Evolutionary conservation across 2,888 invertebrate species (phyloP), one percentile per base, ranked within the genome.

Genomic region (Drosophila pegasa): DNA sequence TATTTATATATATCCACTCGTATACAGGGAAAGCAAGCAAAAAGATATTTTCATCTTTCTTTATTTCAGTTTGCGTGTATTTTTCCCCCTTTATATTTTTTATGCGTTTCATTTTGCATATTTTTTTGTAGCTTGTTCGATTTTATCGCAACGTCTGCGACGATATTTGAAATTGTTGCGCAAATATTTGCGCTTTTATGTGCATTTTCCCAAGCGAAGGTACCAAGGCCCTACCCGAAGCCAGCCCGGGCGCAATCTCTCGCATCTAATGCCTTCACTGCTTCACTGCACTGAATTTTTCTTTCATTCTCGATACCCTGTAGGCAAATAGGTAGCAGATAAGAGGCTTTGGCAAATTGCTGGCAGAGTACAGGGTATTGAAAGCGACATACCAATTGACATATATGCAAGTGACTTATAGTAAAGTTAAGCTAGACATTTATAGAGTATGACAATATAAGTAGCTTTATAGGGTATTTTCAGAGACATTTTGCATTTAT

Each of bases 171-270:
- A 82, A 87, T 87, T 81, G 82, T 87, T 87, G 87, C 85, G 75
- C 87, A 84, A 87, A 81, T 81, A 81, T 81, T 81, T 87, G 81
- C 82, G 81, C 87, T 87, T 87, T 83, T 83, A 86, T 87, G 82
- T 87, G 86, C 86, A 87, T 55, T 60, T 41, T 33, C 57, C 57
- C 75, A 54, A 72, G 16, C 57, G 52, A 50, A 65, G 20, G 43
- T 25, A 22, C 3, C 56, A 9, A 5, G 14, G 31, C 48, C 8
- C 48, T 1, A 48, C 22, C 52, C 20, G 38, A 35, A 35, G 20
- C 10, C 25, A 5, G 16, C 33, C 37, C 25, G 6, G 47, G 27
- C 22, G 2, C 59, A 18, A 27, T 45, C 33, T 47, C 16, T 1
- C 47, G 27, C 47, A 18, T 47, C 31, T 31, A 48, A 48, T 20